Evolutionary conservation across 2,888 invertebrate species (phyloP).

Genomic region (Aphodius sticticus): DNA sequence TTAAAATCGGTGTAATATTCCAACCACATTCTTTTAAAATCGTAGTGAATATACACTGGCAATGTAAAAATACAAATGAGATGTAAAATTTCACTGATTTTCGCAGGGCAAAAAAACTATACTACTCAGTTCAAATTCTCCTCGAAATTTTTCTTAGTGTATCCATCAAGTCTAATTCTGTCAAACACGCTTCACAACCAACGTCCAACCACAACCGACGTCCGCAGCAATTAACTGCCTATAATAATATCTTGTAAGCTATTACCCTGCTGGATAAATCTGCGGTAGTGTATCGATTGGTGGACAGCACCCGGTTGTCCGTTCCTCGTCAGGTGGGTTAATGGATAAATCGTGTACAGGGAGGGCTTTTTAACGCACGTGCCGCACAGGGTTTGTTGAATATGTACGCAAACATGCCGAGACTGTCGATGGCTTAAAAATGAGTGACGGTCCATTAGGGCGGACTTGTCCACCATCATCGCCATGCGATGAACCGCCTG

Average conservation of each 20-base stretch:
- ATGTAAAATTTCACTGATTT: too few relatives aligned
- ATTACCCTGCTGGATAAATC: neutral
- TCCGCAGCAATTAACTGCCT: neutral
- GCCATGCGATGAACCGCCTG: neutral
- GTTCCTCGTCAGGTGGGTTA: neutral
- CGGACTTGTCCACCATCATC: neutral
- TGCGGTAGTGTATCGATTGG: neutral
- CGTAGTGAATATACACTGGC: too few relatives aligned
- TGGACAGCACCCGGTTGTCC: neutral
- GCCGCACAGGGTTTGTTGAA: neutral
- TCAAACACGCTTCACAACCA: neutral
- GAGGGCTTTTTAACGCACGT: neutral
- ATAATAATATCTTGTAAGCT: neutral
- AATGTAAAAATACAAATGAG: too few relatives aligned
- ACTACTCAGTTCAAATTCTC: too few relatives aligned
- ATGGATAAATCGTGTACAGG: neutral
- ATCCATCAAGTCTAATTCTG: neutral
- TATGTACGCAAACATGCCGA: slow-evolving; percentile 4
- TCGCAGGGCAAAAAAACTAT: too few relatives aligned
- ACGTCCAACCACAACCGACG: neutral
- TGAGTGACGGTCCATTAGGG: slow-evolving; percentile 4
- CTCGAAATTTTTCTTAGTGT: too few relatives aligned
- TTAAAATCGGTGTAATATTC: too few relatives aligned
- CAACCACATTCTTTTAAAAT: too few relatives aligned
- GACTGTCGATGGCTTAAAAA: neutral